Evolutionary conservation across 2,888 invertebrate species (phyloP), one percentile per base, ranked within the genome.

Genomic region (Nomada fucata): DNA sequence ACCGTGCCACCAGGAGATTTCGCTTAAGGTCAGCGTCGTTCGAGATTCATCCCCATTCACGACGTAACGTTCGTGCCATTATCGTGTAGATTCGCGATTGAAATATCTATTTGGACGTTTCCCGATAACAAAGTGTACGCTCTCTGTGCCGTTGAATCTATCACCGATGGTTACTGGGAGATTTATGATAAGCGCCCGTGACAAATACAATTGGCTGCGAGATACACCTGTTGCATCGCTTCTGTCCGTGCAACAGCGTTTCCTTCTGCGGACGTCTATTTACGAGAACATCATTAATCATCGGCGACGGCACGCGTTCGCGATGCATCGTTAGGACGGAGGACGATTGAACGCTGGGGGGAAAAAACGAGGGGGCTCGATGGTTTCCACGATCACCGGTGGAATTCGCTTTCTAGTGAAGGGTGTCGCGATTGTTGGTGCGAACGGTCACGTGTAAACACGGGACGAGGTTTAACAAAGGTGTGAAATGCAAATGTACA

Each of bases 171-270:
- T 23, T 57, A 20, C 26, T 26, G 29, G 15, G 20, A 50, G 70
- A 76, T 79, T 67, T 77, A 63, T n/a, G 80, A 77, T 80, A 72
- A 69, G 53, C 42, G 18, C 11, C 36, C 73, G 59, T 55, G 72
- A 77, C 80, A 68, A 72, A 68, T 67, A 61, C 26, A 59, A 65
- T 67, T 57, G n/a, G 36, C 26, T 20, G 42, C 26, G 18, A 50
- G 76, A 47, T 78, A 53, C 80, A 81, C 80, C 80, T 81, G 80
- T 81, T 81, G 79, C 72, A 15, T 26, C n/a, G 1, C 36, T 44
- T 47, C 75, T 2, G 20, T 2, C 1, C 29, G 47, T 36, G 55
- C 23, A 52, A 29, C 1, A 29, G 23, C n/a, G 29, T 53, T 69
- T 64, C 72, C 73, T 78, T 68, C 79, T 68, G 57, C 26, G 70